Percentiles rank a stretch among this genome's conserved stretches.
Evolutionary conservation across 2,797 vertebrate genomes (phyloP).

Genomic region (Galaxias olidus): DNA sequence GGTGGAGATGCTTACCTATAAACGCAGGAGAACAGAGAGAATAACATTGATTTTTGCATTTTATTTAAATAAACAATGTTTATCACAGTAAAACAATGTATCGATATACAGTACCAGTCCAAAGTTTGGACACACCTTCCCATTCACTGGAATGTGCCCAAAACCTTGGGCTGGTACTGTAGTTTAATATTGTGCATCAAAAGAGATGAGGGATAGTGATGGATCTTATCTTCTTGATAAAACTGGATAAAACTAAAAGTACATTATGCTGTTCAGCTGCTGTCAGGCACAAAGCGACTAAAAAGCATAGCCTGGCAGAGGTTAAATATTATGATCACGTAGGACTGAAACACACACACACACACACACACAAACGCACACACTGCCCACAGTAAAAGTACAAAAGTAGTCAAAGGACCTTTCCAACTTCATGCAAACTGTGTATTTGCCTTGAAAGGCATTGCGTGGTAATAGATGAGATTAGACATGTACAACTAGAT

Average conservation of each 20-base stretch:
- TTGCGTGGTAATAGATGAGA: conserved; percentile 57
- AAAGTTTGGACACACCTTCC: too few relatives aligned
- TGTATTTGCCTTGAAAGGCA: conserved; percentile 41
- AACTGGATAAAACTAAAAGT: too few relatives aligned
- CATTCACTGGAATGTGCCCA: too few relatives aligned
- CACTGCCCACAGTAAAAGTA: neutral
- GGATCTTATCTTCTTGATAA: neutral
- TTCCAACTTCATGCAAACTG: conserved; percentile 44
- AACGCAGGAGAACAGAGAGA: conserved; percentile 15
- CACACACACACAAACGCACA: neutral
- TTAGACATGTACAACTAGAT: conserved; percentile 55
- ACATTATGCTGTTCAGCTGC: neutral
- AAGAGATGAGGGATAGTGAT: conserved; percentile 3
- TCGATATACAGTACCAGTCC: too few relatives aligned
- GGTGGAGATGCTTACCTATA: conserved; percentile 91
- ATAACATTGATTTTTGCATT: too few relatives aligned
- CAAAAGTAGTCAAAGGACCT: conserved; percentile 27
- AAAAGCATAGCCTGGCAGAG: too few relatives aligned
- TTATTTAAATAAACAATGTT: too few relatives aligned
- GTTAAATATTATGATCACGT: neutral
- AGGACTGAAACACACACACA: neutral
- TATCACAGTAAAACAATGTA: too few relatives aligned
- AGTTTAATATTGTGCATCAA: neutral
- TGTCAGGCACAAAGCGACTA: neutral
- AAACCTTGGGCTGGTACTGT: too few relatives aligned